phyloP scores from a whole-genome alignment of 2,113 vertebrate species.

The Dunckerocampus dactyliophorus region DNA sequence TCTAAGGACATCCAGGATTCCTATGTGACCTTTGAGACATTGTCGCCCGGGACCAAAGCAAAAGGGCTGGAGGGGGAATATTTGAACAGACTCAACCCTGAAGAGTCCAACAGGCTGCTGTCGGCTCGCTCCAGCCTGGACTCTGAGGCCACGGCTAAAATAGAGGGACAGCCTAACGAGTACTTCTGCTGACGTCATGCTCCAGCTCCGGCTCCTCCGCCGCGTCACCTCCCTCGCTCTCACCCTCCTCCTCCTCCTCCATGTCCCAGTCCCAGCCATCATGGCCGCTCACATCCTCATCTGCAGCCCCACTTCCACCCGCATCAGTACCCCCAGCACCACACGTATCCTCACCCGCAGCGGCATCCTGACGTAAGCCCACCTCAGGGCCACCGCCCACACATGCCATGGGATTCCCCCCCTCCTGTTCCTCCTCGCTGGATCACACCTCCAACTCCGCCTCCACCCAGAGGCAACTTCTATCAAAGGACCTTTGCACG shows the following conservation, averaged over 20 bases:
- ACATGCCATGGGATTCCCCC: slow-evolving; percentile 52
- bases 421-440: slow-evolving; percentile 64
- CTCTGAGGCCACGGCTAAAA: slow-evolving; percentile 80
- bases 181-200: slow-evolving; percentile 88
- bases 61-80: slow-evolving; percentile 83
- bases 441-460: slow-evolving; percentile 60
- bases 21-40: slow-evolving; percentile 86
- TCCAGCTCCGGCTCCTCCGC: slow-evolving; percentile 65
- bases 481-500: slow-evolving; percentile 69
- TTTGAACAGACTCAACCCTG: slow-evolving; percentile 77
- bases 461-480: slow-evolving; percentile 61
- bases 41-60: slow-evolving; percentile 78
- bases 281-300: not conserved
- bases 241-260: slow-evolving; percentile 27
- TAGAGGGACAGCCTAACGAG: slow-evolving; percentile 82
- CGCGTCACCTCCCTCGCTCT: slow-evolving; percentile 44
- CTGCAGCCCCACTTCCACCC: slow-evolving; percentile 18
- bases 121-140: slow-evolving; percentile 88
- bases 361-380: slow-evolving; percentile 43
- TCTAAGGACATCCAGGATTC: slow-evolving; percentile 83
- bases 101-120: slow-evolving; percentile 88
- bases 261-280: not conserved
- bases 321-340: slow-evolving; percentile 37
- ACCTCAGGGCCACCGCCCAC: slow-evolving; percentile 33
- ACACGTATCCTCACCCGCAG: slow-evolving; percentile 11